Base-by-base conservation (phyloP, 2,888 invertebrate genomes). In the Megalurothrips usitatus region DNA sequence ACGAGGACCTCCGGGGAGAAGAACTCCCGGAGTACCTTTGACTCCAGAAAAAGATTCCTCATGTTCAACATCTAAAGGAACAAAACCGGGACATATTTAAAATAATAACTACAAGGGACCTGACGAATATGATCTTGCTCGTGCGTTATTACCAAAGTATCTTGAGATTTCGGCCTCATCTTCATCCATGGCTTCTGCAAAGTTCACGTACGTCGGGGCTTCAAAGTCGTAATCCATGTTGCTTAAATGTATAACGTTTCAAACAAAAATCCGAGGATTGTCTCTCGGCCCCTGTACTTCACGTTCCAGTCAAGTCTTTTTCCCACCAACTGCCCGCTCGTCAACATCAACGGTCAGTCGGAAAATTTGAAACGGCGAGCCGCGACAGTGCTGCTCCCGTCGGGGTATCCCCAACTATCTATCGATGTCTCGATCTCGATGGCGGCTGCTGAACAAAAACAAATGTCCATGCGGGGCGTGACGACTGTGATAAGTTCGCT, bases 151-250 rank as follows among this genome's bases (percentile, higher is more conserved):
- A 75, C 68, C 68, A 12, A 75, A 75, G 26, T 75, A 75, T 75
- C 68, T 75, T 9, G 68, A 75, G 68, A 75, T 26, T 23, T 75
- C 68, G 0, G 68, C n/a, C 26, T 75, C 68, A 75, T 75, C 68
- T 10, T 75, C 68, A 26, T 75, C 26, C 68, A 75, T 75, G 23
- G 1, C 68, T 26, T 75, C 68, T 23, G 68, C 68, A 26, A 75
- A 75, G 26, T 75, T 75, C 9, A 75, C 68, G 12, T 75, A 75
- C 26, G 68, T 75, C 23, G 68, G 68, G 26, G 68, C 68, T 23
- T 75, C 68, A 23, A 75, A 75, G 10, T 75, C 68, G 12, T 75
- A 75, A 75, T 75, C 68, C 68, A 68, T 68, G 6, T 23, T 68
- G 68, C n/a, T n/a, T n/a, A 68, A 23, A 11, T 11, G 3, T 23